Conservation (phyloP, 2,113 vertebrate species). For the Chrysochloris asiatica region DNA sequence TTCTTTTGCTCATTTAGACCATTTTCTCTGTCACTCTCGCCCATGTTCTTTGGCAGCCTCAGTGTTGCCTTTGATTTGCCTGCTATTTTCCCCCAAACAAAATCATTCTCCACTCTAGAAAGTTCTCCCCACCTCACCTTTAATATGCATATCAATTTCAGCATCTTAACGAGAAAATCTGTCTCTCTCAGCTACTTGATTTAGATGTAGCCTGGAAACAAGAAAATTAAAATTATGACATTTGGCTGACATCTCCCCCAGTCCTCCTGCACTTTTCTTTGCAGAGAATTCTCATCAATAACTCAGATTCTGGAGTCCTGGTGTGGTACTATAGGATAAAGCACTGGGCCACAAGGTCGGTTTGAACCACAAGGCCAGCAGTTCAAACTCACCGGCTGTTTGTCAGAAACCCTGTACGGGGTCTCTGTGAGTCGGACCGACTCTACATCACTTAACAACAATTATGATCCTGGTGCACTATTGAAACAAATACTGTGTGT, state of each 20-base stretch:
- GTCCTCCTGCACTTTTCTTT: not conserved
- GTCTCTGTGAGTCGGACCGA: too few relatives aligned
- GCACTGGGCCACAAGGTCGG: too few relatives aligned
- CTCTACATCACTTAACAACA: too few relatives aligned
- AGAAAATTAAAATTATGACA: not conserved
- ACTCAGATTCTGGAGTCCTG: not conserved
- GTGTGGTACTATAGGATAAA: too few relatives aligned
- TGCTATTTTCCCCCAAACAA: not conserved
- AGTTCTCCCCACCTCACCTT: not conserved
- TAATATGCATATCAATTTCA: constrained; percentile 26
- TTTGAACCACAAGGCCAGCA: too few relatives aligned
- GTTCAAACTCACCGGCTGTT: too few relatives aligned
- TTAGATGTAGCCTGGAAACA: not conserved
- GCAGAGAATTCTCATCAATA: constrained; percentile 46
- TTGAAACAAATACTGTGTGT: too few relatives aligned
- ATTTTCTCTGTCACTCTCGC: not conserved
- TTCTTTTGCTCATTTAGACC: not conserved
- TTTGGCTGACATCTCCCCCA: not conserved
- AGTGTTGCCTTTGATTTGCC: not conserved
- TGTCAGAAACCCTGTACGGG: too few relatives aligned
- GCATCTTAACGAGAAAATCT: not conserved
- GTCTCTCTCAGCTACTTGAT: constrained; percentile 5
- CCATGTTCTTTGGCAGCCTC: not conserved
- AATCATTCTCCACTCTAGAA: constrained; percentile 3
- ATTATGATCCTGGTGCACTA: too few relatives aligned